Evolutionary conservation across 2,888 invertebrate genomes (phyloP), one percentile per base, ranked within the genome.

Genomic region (Mycalesis mineus): DNA sequence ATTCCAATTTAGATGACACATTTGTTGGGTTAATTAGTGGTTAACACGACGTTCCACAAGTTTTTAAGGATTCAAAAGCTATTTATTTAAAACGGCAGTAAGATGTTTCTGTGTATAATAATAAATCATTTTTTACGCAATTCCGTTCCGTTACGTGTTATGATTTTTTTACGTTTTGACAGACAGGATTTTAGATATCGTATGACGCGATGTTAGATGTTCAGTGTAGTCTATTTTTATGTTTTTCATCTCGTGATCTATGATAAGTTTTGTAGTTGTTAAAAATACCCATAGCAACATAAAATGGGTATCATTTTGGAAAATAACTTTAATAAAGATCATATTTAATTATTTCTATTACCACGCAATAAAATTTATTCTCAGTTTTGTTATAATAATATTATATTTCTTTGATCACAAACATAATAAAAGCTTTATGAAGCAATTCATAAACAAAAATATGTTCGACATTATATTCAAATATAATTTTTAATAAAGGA

Each of bases 101-200:
- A 52, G 42, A 52, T 57, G 58, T 79, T 77, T 74, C 71, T 75
- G 67, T 69, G 62, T 63, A 55, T 53, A 58, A 67, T 63, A 76
- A 82, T 86, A 87, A 85, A 86, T 87, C 82, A 85, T 85, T 83
- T 85, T 83, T 80, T 76, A 80, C 77, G 73, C 77, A 68, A 84
- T 82, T 77, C 80, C 80, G 79, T 84, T 82, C 68, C 82, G 80
- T 81, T 82, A 78, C 71, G 71, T 74, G 77, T 71, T 76, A 66
- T 70, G 65, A 70, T 74, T 78, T 84, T 83, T 84, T 82, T 75
- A 76, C 70, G 59, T 79, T 70, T 74, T 80, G 82, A 81, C 84
- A 80, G 74, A 71, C 85, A 84, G 86, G 84, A 87, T 84, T 77
- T 80, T 56, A 62, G 70, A 81, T 84, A 71, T 88, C 86, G 74